Conservation (phyloP, 2,888 invertebrate species). For the Willowsia nigromaculata region DNA sequence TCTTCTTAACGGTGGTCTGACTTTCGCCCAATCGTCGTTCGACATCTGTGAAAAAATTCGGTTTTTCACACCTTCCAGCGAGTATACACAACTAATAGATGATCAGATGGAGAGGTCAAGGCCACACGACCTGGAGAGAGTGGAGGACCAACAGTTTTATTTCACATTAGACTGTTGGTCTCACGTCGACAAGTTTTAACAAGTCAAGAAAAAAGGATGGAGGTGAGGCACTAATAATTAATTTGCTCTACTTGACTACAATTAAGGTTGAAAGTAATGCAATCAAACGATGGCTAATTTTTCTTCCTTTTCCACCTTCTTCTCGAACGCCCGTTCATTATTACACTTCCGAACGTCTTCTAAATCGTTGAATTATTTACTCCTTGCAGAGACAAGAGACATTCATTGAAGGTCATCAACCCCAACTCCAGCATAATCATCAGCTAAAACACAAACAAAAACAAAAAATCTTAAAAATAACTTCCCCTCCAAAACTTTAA, state of each 20-base stretch:
- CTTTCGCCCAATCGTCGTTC: slow-evolving; percentile 19
- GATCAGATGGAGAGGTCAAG: too few relatives aligned
- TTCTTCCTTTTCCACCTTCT: slow-evolving; percentile 7
- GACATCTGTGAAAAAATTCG: slow-evolving; percentile 1
- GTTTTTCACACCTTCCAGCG: not conserved
- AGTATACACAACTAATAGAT: too few relatives aligned
- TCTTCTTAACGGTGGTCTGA: slow-evolving; percentile 31
- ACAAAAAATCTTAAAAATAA: too few relatives aligned
- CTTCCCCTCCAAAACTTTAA: too few relatives aligned
- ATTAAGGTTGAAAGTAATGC: not conserved
- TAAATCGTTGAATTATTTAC: too few relatives aligned
- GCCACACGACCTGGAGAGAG: too few relatives aligned
- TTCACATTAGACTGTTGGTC: not conserved
- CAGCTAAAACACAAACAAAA: too few relatives aligned
- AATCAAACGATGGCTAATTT: not conserved
- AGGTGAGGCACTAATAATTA: too few relatives aligned
- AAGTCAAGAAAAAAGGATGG: not conserved
- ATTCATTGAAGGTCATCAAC: too few relatives aligned
- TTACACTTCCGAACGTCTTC: not conserved
- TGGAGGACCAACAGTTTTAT: not conserved
- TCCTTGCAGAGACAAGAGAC: too few relatives aligned
- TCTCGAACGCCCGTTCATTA: not conserved
- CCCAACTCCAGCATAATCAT: too few relatives aligned
- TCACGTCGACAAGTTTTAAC: not conserved
- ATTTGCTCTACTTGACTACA: too few relatives aligned